These are phyloP conservation scores for Megaleporinus macrocephalus DNA, from an alignment of 2,113 vertebrate species.

Conservation along the genomic window DNA sequence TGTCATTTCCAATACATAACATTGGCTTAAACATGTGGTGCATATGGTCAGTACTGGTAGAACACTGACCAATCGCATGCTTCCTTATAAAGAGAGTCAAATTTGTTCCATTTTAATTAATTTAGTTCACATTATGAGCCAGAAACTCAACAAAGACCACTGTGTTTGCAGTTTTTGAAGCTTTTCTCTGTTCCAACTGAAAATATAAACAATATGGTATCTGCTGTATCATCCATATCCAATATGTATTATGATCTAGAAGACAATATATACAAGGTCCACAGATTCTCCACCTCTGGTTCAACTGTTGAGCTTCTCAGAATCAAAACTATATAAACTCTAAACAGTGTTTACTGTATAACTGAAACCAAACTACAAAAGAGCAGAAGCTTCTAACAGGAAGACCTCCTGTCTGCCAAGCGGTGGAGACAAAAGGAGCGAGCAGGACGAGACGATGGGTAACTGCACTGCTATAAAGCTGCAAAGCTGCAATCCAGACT, in stretches of 20 bases:
- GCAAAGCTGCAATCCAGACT: constrained; percentile 50
- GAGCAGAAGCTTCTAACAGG: neutral
- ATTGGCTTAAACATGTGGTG: too few relatives aligned
- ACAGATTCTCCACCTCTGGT: neutral
- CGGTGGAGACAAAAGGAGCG: constrained; percentile 48
- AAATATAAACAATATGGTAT: too few relatives aligned
- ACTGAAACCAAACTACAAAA: neutral
- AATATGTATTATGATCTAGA: neutral
- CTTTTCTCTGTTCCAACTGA: too few relatives aligned
- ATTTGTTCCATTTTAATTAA: too few relatives aligned
- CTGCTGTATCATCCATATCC: too few relatives aligned
- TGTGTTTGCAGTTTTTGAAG: too few relatives aligned
- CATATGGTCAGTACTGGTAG: too few relatives aligned
- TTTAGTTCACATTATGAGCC: too few relatives aligned
- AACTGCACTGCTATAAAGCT: constrained; percentile 60
- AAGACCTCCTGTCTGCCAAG: constrained; percentile 53
- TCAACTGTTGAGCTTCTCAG: neutral
- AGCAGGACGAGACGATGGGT: constrained; percentile 46
- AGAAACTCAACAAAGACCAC: too few relatives aligned
- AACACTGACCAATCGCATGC: too few relatives aligned
- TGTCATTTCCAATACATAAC: too few relatives aligned
- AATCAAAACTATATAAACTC: neutral
- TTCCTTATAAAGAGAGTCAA: too few relatives aligned
- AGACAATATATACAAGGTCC: neutral
- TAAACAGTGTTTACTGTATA: neutral